phyloP scores from a whole-genome alignment of 2,797 vertebrate genomes.

The Neoniphon sammara region DNA sequence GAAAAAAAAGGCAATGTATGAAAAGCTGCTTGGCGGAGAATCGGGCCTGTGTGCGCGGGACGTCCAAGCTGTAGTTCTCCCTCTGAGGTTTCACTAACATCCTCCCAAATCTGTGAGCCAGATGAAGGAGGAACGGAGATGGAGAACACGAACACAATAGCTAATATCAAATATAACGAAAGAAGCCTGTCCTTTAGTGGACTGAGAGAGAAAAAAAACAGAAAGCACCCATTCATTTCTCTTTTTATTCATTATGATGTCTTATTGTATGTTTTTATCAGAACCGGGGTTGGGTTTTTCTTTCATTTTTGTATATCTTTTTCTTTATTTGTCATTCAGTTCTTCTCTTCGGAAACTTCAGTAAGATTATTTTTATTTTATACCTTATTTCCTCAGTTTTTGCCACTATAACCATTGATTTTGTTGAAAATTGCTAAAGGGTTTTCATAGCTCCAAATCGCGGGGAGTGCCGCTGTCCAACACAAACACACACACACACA shows the following conservation, averaged over 20 bases:
- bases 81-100: conserved; percentile 1
- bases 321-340: conserved; percentile 7
- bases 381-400: too few species aligned
- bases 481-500: too few species aligned
- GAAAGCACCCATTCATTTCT: conserved; percentile 4
- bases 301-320: conserved; percentile 43
- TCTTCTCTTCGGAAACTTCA: neutral
- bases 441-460: too few species aligned
- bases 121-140: conserved; percentile 10
- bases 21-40: neutral
- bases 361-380: too few species aligned
- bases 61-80: neutral
- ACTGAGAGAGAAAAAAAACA: conserved; percentile 21
- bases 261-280: conserved; percentile 49
- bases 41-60: neutral
- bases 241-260: conserved; percentile 40
- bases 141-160: conserved; percentile 5
- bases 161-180: conserved; percentile 21
- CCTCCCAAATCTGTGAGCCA: conserved; percentile 12
- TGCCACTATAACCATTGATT: too few species aligned
- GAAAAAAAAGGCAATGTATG: neutral
- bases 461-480: too few species aligned
- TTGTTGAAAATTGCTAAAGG: too few species aligned
- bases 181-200: conserved; percentile 14
- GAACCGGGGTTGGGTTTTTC: neutral